Conservation (phyloP, 2,113 vertebrate species). For the Indicator indicator region DNA sequence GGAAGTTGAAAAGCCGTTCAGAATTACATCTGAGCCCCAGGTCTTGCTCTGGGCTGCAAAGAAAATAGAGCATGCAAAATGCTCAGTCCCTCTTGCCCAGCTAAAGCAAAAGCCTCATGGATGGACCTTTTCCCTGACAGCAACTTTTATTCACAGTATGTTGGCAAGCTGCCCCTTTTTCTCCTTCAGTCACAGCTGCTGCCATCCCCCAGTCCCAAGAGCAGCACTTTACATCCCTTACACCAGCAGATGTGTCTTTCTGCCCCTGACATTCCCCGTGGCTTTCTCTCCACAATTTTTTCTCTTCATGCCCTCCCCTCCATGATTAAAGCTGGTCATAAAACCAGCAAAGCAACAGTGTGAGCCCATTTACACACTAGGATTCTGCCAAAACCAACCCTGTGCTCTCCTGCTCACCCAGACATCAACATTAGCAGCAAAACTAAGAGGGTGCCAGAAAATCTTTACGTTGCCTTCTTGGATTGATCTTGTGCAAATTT, state of each 20-base stretch:
- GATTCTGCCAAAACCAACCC: not conserved
- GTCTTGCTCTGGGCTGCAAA: not conserved
- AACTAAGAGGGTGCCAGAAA: not conserved
- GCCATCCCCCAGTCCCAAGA: fast-evolving
- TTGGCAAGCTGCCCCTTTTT: not conserved
- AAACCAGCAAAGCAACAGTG: not conserved
- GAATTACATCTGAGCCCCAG: not conserved
- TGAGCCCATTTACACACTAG: not conserved
- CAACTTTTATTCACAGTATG: not conserved
- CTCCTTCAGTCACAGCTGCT: not conserved
- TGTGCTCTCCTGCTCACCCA: not conserved
- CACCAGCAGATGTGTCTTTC: not conserved
- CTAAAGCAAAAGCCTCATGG: not conserved
- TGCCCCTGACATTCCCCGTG: not conserved
- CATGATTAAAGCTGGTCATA: not conserved
- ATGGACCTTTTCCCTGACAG: not conserved
- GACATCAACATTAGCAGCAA: not conserved
- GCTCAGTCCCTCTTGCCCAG: not conserved
- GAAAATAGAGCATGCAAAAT: not conserved
- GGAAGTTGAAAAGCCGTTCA: not conserved
- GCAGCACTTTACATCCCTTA: not conserved
- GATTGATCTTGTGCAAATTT: not conserved
- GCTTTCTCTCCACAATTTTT: not conserved
- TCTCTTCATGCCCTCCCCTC: not conserved
- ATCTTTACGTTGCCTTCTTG: not conserved